Base-by-base conservation (phyloP, 2,888 invertebrate species). In the Lepidochrysops patricia region DNA sequence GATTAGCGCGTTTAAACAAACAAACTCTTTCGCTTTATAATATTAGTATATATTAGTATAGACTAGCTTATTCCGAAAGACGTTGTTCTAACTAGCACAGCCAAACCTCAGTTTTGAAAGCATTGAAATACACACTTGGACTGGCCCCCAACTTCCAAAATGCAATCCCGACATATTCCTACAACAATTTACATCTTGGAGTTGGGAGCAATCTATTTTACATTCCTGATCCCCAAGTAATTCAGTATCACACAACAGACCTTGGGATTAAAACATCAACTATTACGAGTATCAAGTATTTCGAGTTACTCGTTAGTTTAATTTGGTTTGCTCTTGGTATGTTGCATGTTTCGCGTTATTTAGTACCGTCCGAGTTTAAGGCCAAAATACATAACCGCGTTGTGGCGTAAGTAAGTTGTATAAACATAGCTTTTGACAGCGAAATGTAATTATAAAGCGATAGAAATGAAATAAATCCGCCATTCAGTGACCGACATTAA, bases 391-490 rank as follows among this genome's bases (percentile, higher is more conserved):
- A n/a, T n/a, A n/a, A n/a, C n/a, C n/a, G n/a, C n/a, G n/a, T n/a
- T n/a, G n/a, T n/a, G n/a, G n/a, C n/a, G n/a, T n/a, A 43, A 43
- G 43, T 43, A 27, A 52, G 13, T 52, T 52, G 4, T 32, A 32
- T 54, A 32, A 54, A 54, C 29, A 6, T 19, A 7, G 15, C 19
- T 32, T 19, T 54, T 54, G 32, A 54, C 9, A 54, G 15, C 48
- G 25, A 32, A 32, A 34, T 25, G 58, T 61, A 61, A 61, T 61
- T 58, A n/a, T n/a, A 61, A 61, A 56, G n/a, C 49, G 37, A 37
- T 54, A 61, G 43, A 29, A 57, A 57, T 60, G 58, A 49, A 63
- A 61, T 62, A 54, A 52, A 52, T 52, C 29, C 12, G 32, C 54
- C 54, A 32, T 54, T 54, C 19, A 6, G 19, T 19, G 32, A 54